Evolutionary conservation across 2,888 invertebrate genomes (phyloP).

Genomic region (Coenonympha arcania): DNA sequence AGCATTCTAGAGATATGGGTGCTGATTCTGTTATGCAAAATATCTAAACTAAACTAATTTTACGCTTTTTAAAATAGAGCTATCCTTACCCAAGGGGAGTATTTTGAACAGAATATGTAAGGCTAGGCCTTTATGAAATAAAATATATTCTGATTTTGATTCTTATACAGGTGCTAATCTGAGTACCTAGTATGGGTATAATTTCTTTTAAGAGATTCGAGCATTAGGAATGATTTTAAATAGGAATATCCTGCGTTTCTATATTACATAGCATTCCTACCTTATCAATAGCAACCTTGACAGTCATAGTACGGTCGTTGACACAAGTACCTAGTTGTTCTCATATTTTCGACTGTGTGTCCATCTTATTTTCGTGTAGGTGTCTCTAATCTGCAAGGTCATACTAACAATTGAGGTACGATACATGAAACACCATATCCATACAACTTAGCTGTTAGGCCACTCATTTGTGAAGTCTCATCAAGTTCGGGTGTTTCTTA

Average conservation of each 20-base stretch:
- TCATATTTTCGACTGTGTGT: constrained; percentile 36
- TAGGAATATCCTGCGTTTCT: background rate
- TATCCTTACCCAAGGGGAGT: no score
- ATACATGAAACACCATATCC: constrained; percentile 33
- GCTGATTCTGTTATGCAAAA: no score
- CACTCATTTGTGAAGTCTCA: constrained; percentile 26
- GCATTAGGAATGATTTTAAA: background rate
- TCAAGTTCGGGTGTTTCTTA: constrained; percentile 26
- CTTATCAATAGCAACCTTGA: constrained; percentile 40
- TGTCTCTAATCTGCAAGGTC: constrained; percentile 58
- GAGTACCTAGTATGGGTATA: background rate
- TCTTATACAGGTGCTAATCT: no score
- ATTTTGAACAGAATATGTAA: no score
- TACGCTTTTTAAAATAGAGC: no score
- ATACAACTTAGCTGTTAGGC: constrained; percentile 22
- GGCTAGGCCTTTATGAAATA: no score
- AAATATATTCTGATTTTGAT: no score
- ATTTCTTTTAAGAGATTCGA: background rate
- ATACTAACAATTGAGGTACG: constrained; percentile 30
- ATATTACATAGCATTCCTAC: background rate
- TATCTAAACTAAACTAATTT: no score
- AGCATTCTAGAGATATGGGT: no score
- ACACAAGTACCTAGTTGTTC: constrained; percentile 32
- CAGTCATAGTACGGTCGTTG: constrained; percentile 45
- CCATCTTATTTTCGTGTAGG: constrained; percentile 50